Conservation (phyloP, 2,888 invertebrate genomes). For the Tanytarsus gracilentus region DNA sequence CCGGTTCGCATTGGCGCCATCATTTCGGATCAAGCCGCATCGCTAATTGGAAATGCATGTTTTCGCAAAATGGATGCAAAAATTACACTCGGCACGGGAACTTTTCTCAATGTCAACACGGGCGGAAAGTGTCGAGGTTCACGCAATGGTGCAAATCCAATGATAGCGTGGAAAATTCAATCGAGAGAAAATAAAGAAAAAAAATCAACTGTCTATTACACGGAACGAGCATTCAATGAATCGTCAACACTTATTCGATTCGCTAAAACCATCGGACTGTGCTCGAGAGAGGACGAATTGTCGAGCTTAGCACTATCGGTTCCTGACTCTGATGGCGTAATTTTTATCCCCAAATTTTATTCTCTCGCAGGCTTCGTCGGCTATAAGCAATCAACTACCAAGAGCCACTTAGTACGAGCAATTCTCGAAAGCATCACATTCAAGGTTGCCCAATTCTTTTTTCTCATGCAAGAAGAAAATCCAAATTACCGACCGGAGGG, state of each 20-base stretch:
- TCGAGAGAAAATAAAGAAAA: conserved; percentile 45
- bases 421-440: conserved; percentile 80
- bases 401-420: conserved; percentile 71
- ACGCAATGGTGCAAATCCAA: conserved; percentile 76
- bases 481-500: conserved; percentile 36
- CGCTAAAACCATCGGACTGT: conserved; percentile 44
- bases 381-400: conserved; percentile 57
- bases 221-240: conserved; percentile 56
- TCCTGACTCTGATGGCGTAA: conserved; percentile 63
- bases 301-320: conserved; percentile 59
- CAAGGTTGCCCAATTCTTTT: conserved; percentile 66
- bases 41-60: conserved; percentile 80
- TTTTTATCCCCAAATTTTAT: conserved; percentile 71
- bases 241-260: conserved; percentile 2
- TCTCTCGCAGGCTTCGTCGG: conserved; percentile 73
- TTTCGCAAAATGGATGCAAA: conserved; percentile 65
- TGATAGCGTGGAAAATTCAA: conserved; percentile 74
- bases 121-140: conserved; percentile 68
- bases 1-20: conserved; percentile 69
- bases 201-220: conserved; percentile 51
- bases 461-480: conserved; percentile 63
- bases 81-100: conserved; percentile 79
- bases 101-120: conserved; percentile 79
- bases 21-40: conserved; percentile 66
- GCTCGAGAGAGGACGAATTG: conserved; percentile 55